Evolutionary conservation across 2,113 vertebrate species (phyloP).

Genomic region (Coregonus clupeaformis): DNA sequence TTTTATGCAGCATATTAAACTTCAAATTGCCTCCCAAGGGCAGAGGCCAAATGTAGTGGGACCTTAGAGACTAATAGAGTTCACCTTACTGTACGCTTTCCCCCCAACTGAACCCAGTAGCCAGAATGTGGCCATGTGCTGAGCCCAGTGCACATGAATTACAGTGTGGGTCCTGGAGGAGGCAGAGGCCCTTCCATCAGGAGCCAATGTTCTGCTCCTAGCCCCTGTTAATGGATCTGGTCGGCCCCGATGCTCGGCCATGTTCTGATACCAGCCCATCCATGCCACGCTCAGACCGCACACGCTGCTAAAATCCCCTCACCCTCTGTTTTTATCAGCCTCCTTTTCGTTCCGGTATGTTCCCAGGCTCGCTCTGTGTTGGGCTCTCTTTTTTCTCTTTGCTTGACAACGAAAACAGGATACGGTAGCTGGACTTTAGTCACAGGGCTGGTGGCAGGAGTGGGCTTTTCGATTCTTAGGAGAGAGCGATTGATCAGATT

Average conservation of each 20-base stretch:
- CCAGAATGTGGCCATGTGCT: constrained; percentile 3
- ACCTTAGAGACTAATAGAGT: constrained; percentile 15
- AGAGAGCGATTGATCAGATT: constrained; percentile 68
- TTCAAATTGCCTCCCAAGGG: constrained; percentile 4
- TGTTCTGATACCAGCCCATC: constrained; percentile 34
- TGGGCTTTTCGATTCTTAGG: constrained; percentile 48
- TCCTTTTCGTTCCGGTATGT: constrained; percentile 41
- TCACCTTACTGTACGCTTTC: not conserved
- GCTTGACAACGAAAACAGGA: constrained; percentile 57
- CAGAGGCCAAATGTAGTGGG: not conserved
- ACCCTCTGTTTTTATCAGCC: constrained; percentile 22
- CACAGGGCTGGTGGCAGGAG: constrained; percentile 54
- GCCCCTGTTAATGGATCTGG: constrained; percentile 40
- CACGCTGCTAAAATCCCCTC: constrained; percentile 17
- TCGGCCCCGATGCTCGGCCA: constrained; percentile 27
- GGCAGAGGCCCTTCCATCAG: constrained; percentile 30
- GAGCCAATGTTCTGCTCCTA: constrained; percentile 53
- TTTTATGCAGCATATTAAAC: constrained; percentile 17
- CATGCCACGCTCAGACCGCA: constrained; percentile 41
- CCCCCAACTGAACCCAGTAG: not conserved
- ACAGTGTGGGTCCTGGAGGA: constrained; percentile 2
- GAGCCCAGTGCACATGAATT: constrained; percentile 12
- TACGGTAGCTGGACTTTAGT: constrained; percentile 66
- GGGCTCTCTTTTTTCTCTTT: constrained; percentile 35
- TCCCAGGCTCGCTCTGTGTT: constrained; percentile 39